Percentiles rank a stretch among this genome's conserved stretches.
Evolutionary conservation across 2,113 vertebrate species (phyloP).

Genomic region (Octodon degus): DNA sequence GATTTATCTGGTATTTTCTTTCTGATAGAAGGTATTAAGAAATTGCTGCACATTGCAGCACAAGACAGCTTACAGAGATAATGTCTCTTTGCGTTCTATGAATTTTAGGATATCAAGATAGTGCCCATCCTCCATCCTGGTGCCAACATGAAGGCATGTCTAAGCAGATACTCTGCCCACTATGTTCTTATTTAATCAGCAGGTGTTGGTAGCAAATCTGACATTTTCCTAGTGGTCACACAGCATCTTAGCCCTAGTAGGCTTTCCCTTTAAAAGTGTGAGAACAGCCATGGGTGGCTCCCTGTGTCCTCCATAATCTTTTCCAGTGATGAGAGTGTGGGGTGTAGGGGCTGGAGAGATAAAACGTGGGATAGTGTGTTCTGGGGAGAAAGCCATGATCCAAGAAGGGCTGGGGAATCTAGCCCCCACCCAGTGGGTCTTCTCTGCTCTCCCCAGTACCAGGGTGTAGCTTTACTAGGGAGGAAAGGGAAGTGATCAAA

Average conservation of each 20-base stretch:
- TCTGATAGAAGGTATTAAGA: constrained; percentile 38
- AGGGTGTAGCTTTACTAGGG: background rate
- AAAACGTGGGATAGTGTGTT: background rate
- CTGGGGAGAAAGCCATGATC: background rate
- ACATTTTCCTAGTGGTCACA: background rate
- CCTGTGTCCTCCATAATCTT: background rate
- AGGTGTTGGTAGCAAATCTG: constrained; percentile 11
- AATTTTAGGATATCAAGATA: background rate
- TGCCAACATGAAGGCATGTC: background rate
- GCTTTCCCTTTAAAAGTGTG: constrained; percentile 23
- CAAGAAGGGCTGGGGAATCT: background rate
- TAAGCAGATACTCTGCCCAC: background rate
- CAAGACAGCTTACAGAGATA: background rate
- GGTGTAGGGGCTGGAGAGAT: background rate
- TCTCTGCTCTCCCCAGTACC: background rate
- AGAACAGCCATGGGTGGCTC: background rate
- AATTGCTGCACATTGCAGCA: background rate
- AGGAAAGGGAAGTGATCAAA: background rate
- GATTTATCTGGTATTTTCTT: background rate
- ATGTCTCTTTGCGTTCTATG: background rate
- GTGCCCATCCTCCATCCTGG: background rate
- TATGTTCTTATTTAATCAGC: constrained; percentile 9
- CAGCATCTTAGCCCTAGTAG: background rate
- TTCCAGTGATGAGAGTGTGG: background rate
- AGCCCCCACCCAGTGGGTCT: background rate